Base-by-base conservation (phyloP, 2,888 invertebrate species). In the Drosophila barbarae region DNA sequence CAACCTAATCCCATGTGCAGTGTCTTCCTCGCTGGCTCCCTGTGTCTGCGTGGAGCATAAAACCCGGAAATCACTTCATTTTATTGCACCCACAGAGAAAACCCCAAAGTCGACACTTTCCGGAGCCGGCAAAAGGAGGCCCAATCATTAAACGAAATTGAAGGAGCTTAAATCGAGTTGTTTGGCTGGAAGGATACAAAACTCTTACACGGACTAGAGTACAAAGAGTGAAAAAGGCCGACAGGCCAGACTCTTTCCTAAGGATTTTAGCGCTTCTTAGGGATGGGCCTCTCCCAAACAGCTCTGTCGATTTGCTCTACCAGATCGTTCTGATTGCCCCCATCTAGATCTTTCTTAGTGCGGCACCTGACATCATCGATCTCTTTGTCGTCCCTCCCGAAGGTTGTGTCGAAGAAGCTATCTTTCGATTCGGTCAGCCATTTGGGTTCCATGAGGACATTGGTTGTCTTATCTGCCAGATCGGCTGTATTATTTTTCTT, bases 1-100 rank as follows among this genome's bases (percentile, higher is more conserved):
- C 52, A 18, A 42, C 68, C 72, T 80, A 77, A 77, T 80, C 76
- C 82, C 71, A 60, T 66, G 58, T 71, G 69, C 69, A 74, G 57
- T 60, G 53, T 56, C 72, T 72, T 9, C 10, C 2, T 26, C 18
- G 30, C 26, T 5, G 60, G 18, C 18, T 28, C 10, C 26, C 10
- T 38, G 61, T 59, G 52, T 54, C 50, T 46, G 52, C 61, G 75
- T 51, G 46, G 49, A 54, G 68, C 54, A 76, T 67, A 72, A 78
- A 81, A 74, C 63, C 30, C 42, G 63, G 60, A 70, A 76, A 74
- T 76, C 80, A 83, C 74, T 80, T 80, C 67, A 76, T 72, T 82
- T 79, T 82, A 82, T 79, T 70, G 70, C 64, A 60, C 59, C 61
- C 36, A 52, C 36, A 35, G 36, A 50, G 49, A 42, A 42, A 60